Base-by-base conservation (phyloP, 2,888 invertebrate genomes). In the Chrysolina oricalcia region DNA sequence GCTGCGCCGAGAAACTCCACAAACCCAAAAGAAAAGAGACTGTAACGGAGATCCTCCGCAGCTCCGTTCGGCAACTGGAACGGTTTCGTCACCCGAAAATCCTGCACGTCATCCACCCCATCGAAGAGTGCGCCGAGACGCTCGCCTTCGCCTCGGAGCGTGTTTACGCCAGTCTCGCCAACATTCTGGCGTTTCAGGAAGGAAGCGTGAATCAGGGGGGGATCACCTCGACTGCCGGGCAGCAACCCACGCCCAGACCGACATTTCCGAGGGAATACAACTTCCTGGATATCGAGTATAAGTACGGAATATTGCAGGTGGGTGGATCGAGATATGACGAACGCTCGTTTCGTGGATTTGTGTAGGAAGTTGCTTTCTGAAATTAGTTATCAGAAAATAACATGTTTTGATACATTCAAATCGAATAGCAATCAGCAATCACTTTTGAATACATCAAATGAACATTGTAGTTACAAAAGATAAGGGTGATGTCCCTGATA, bases 121-220 rank as follows among this genome's bases (percentile, higher is more conserved):
- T 96, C 13, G 96, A 96, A 87, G 97, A 97, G 87, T 94, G 95
- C 78, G 91, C 94, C 65, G 95, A 97, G 84, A 97, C 97, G 2
- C 89, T 98, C 83, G 97, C 98, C 1, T 98, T 98, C 89, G 98
- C 96, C n/a, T 93, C 97, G 1, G 98, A 98, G 88, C 95, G 96
- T 0, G 94, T 98, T 15, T 90, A 95, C 76, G 96, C 95, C 15
- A 97, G 97, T 86, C 92, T 98, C 68, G 95, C 97, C 59, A 98
- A 97, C 89, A 93, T 98, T 78, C 90, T 98, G 83, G 94, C 96
- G 53, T 95, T 92, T 90, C 94, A 94, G 89, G 96, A 95, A 87
- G 92, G 91, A 87, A 86, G 79, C 84, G 89, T 81, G 86, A 85
- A 86, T 89, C 78, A 89, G 83, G 77, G 86, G 87, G 87, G 87